Evolutionary conservation across 2,113 vertebrate genomes (phyloP), one percentile per base, ranked within the genome.

Genomic region (Lepisosteus oculatus): DNA sequence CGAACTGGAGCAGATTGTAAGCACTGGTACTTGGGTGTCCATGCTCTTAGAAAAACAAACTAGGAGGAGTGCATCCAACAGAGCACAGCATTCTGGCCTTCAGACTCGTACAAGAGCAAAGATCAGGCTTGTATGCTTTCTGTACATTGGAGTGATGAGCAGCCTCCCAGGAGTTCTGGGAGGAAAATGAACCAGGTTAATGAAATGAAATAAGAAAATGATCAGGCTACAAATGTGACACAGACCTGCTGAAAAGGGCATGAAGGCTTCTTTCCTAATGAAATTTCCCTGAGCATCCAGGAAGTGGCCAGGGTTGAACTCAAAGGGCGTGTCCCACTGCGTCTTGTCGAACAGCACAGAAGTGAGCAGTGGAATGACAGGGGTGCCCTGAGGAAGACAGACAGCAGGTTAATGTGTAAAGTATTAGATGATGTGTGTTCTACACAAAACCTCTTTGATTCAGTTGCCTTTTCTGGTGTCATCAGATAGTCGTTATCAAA

Each of bases 231-330:
- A 63, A 9, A 13, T 6, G 9, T 66, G n/a, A 4, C 17, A 63
- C 61, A 7, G 75, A 90, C 91, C 89, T 82, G 87, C 80, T 78
- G 87, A 89, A 56, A 91, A 91, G 47, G 87, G 80, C 70, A 91
- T 42, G 70, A 91, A 91, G 56, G 87, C 85, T 1, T 87, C 85
- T 78, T 63, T 84, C 47, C 59, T 89, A 55, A 84, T 15, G 68
- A 88, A 90, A 69, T 45, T 55, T 6, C 88, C 87, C 8, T 84
- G 72, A 6, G 80, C 47, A 71, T 90, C 78, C 64, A 91, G 79
- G 72, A 91, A 92, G 65, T 90, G 85, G 29, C 72, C 71, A 15
- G 88, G 88, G 73, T 89, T 85, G 47, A 91, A 91, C 0, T 61
- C 79, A 56, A 80, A 42, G 11, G 86, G 86, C 41, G 47, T 88